phyloP scores from a whole-genome alignment of 2,113 vertebrate genomes.

The Gnathonemus echidnorhynchus region DNA sequence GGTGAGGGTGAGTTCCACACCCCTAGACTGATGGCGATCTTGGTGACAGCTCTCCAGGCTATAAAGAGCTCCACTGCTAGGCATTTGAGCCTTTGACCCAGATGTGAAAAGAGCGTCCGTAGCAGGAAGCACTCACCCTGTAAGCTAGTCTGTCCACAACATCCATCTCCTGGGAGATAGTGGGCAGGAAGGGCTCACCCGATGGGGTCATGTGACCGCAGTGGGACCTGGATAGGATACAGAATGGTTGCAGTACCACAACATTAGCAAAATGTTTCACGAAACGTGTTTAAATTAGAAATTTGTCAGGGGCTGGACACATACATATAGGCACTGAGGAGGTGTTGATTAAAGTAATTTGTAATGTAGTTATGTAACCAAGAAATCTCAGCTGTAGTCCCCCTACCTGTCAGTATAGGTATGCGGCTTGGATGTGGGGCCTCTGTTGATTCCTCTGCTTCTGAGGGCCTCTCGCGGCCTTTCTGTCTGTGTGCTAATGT shows the following conservation, averaged over 20 bases:
- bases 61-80: background rate
- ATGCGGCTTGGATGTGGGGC: conserved; percentile 49
- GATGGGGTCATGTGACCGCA: conserved; percentile 49
- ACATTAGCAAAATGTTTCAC: background rate
- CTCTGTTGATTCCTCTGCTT: conserved; percentile 19
- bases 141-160: conserved; percentile 53
- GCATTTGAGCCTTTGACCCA: background rate
- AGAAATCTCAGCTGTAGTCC: background rate
- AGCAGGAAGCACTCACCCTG: conserved; percentile 32
- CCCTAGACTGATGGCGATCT: background rate
- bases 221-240: conserved; percentile 39
- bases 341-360: background rate
- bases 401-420: conserved; percentile 39
- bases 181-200: conserved; percentile 49
- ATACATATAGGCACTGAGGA: background rate
- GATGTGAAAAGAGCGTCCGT: background rate
- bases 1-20: background rate
- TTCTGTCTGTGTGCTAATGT: conserved; percentile 46
- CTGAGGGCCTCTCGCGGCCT: conserved; percentile 55
- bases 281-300: background rate
- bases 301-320: background rate
- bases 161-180: conserved; percentile 54
- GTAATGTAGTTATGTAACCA: background rate
- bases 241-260: background rate
- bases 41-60: background rate